Evolutionary conservation across 1,140 invertebrate species (phyloP), one percentile per base, ranked within the genome.

Genomic region (Drosophila sproati): DNA sequence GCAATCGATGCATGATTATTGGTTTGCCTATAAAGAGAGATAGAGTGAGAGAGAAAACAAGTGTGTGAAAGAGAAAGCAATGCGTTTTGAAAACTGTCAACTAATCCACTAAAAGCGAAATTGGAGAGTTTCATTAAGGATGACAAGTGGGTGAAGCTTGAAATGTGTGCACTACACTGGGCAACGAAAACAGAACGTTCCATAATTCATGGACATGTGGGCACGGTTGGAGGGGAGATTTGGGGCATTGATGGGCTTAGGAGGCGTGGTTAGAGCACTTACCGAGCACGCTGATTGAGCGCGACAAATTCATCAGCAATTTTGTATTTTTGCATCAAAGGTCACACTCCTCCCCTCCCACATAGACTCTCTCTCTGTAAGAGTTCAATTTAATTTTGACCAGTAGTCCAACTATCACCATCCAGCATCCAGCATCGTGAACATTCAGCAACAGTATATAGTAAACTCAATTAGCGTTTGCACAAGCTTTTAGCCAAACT

Each of bases 291-390:
- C 60, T 82, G 82, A 87, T 88, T 87, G 83, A 70, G 83, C 67
- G 83, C 83, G 83, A 83, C 80, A 87, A 74, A 59, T 83, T 87
- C 82, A 77, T 83, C 83, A 89, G 85, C 83, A 80, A 52, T 83
- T 87, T 77, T 82, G 80, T 37, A 83, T 80, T 82, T 88, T 77
- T 51, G 56, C 54, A 20, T 20, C 20, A 20, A 20, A 20, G 20
- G 20, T 20, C 20, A 20, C 20, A 20, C 20, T 20, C 20, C 20
- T 20, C 20, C 20, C 20, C 20, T 20, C 20, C 20, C 20, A 20
- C 20, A 20, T 20, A 45, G 52, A 28, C 45, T 37, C 54, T 20
- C 29, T 3, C 37, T 8, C 7, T 39, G 10, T 68, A 54, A 50
- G 48, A 28, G 52, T 80, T 82, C 80, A 80, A 88, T 88, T 86